A percentile compares a stretch with the other conserved stretches of the same genome.
Evolutionary conservation across 1,140 invertebrate species (phyloP).

Genomic region (Diachasmimorpha longicaudata): DNA sequence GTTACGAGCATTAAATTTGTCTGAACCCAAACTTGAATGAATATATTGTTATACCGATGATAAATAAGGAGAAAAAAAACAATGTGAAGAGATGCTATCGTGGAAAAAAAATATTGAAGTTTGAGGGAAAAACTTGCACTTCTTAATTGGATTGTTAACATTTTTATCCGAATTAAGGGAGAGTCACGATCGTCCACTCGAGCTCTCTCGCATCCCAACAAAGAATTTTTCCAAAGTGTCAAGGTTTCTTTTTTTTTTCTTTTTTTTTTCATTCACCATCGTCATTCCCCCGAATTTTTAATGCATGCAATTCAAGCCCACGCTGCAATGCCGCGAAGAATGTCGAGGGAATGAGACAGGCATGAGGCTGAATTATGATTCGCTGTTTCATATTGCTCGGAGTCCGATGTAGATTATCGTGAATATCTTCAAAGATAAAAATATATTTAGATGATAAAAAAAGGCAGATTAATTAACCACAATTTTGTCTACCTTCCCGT

Average conservation of each 20-base stretch:
- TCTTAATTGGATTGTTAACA: constrained; percentile 5
- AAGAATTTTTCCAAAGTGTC: constrained; percentile 29
- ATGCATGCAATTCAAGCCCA: constrained; percentile 30
- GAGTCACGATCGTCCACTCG: constrained; percentile 11
- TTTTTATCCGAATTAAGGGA: constrained; percentile 3
- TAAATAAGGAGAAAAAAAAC: neutral
- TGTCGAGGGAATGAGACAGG: constrained; percentile 26
- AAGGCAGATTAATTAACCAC: no score
- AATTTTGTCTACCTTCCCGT: no score
- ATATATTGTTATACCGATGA: neutral
- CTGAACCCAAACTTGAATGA: neutral
- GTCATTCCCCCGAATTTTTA: constrained; percentile 17
- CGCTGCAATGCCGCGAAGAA: constrained; percentile 23
- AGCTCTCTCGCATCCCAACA: constrained; percentile 25
- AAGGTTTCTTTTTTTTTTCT: no score
- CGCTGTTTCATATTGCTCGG: constrained; percentile 30
- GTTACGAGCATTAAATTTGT: constrained; percentile 23
- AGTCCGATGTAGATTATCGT: neutral
- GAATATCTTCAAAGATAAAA: constrained; percentile 1
- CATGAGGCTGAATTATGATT: constrained; percentile 33
- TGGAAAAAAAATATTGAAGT: neutral
- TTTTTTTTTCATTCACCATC: constrained; percentile 23
- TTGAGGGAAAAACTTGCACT: constrained; percentile 6
- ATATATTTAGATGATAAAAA: neutral
- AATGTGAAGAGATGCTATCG: neutral